phyloP scores from a whole-genome alignment of 1,140 invertebrate genomes.

The Nebria ingens region DNA sequence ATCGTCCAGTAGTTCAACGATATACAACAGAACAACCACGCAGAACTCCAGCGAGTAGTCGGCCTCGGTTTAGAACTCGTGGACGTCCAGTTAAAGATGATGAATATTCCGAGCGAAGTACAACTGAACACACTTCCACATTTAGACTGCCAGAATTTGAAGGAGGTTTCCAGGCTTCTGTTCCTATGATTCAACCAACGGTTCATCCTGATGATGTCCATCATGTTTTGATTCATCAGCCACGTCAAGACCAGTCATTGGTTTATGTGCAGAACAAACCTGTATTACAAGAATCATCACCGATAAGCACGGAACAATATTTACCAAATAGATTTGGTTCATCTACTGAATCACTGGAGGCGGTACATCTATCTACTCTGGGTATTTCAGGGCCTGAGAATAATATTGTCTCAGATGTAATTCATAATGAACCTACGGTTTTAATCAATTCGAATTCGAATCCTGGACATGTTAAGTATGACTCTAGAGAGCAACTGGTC shows the following conservation, averaged over 20 bases:
- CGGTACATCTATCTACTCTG: background rate
- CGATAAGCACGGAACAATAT: background rate
- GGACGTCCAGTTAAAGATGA: conserved; percentile 19
- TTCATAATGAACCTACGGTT: background rate
- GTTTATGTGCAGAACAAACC: background rate
- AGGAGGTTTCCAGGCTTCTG: background rate
- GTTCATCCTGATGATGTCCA: background rate
- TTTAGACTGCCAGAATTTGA: background rate
- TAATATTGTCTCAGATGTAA: background rate
- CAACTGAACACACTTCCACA: background rate
- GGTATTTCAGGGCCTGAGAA: background rate
- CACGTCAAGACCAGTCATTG: background rate
- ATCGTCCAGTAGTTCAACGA: conserved; percentile 24
- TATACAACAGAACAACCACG: conserved; percentile 10
- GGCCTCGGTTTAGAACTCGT: conserved; percentile 25
- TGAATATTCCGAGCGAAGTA: conserved; percentile 13
- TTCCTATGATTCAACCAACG: background rate
- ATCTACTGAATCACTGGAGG: background rate
- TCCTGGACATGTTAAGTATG: background rate
- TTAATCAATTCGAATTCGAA: background rate
- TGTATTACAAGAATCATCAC: background rate
- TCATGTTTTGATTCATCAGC: background rate
- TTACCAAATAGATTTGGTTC: background rate
- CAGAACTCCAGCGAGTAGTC: conserved; percentile 1
- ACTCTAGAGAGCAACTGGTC: background rate